A percentile compares a stretch with the other conserved stretches of the same genome.
Conservation (phyloP, 2,888 invertebrate genomes). For the Oxyteleia sp. region DNA sequence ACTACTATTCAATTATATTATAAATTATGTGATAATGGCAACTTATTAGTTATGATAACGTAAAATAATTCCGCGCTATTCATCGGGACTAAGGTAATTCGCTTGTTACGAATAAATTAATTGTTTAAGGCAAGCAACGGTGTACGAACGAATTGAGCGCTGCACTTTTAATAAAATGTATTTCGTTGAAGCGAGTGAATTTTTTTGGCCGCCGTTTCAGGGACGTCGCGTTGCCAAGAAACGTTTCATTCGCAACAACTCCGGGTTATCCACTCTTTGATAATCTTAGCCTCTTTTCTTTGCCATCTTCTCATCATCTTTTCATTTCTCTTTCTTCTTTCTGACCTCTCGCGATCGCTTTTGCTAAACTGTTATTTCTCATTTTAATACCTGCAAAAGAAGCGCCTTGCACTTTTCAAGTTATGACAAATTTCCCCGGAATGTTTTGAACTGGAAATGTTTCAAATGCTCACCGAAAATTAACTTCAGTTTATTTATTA, state of each 20-base stretch:
- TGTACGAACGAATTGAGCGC: background rate
- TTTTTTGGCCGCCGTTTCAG: slow-evolving; percentile 36
- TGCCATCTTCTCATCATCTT: slow-evolving; percentile 67
- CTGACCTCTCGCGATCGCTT: slow-evolving; percentile 39
- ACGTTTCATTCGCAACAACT: slow-evolving; percentile 59
- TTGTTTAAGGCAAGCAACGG: background rate
- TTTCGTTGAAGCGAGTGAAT: slow-evolving; percentile 7
- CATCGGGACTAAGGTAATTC: background rate
- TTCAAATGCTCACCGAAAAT: slow-evolving; percentile 13
- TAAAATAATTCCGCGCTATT: slow-evolving; percentile 1
- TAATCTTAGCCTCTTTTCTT: slow-evolving; percentile 61
- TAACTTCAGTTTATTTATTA: slow-evolving; percentile 4
- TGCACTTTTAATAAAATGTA: slow-evolving; percentile 30
- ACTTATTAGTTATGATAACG: slow-evolving; percentile 4
- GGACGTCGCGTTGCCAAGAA: slow-evolving; percentile 59
- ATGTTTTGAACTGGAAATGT: background rate
- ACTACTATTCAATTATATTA: slow-evolving; percentile 13
- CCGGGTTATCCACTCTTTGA: slow-evolving; percentile 67
- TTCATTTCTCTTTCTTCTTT: slow-evolving; percentile 62
- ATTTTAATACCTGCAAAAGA: slow-evolving; percentile 48
- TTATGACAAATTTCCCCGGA: slow-evolving; percentile 24
- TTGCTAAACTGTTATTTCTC: slow-evolving; percentile 59
- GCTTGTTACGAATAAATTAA: background rate
- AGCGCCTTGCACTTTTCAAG: slow-evolving; percentile 36
- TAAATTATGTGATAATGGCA: slow-evolving; percentile 14